Conservation (phyloP, 1,140 invertebrate genomes). For the Ectropis grisescens region DNA sequence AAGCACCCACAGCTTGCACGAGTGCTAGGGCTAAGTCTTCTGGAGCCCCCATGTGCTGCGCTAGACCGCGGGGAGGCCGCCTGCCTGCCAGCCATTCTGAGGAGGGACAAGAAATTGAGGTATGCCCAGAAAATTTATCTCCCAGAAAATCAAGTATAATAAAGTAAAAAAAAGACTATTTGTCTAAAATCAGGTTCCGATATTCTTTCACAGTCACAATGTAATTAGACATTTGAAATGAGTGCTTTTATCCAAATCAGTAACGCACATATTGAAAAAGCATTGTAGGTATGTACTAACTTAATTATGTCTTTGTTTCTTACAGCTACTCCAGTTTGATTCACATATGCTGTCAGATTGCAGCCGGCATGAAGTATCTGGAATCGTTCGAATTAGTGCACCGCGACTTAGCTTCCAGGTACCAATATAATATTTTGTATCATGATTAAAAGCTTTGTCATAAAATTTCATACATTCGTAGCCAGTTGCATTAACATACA, state of each 20-base stretch:
- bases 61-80: conserved; percentile 89
- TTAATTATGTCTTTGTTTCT: too few species aligned
- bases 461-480: neutral
- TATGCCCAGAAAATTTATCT: too few species aligned
- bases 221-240: too few species aligned
- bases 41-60: conserved; percentile 87
- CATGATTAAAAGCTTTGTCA: neutral
- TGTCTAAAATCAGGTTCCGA: too few species aligned
- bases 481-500: too few species aligned
- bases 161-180: too few species aligned
- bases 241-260: too few species aligned
- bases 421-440: conserved; percentile 29
- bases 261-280: too few species aligned
- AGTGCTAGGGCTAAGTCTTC: conserved; percentile 85
- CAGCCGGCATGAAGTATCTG: conserved; percentile 89
- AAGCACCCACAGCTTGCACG: conserved; percentile 87
- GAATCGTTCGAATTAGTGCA: conserved; percentile 83
- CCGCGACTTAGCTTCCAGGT: conserved; percentile 84
- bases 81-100: conserved; percentile 82
- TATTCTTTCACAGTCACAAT: too few species aligned
- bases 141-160: too few species aligned
- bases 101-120: conserved; percentile 49
- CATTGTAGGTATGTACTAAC: too few species aligned
- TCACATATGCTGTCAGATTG: conserved; percentile 87
- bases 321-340: conserved; percentile 84